Percentiles rank a stretch among this genome's conserved stretches.
These are phyloP conservation scores for Prolemur simus DNA, from an alignment of 2,113 vertebrate genomes.

Conservation along the genomic window DNA sequence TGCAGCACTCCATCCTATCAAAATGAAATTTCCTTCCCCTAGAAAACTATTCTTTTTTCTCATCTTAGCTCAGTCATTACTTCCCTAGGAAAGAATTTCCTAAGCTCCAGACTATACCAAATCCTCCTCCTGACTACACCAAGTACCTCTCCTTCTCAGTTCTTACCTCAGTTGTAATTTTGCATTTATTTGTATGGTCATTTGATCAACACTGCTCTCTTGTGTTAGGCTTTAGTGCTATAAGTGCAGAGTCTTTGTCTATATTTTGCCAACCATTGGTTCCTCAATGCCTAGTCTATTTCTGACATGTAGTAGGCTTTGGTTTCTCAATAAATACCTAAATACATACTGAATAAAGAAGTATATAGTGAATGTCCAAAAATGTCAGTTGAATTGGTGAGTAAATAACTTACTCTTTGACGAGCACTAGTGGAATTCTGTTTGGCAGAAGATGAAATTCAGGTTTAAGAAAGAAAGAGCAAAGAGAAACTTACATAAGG, in stretches of 20 bases:
- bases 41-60: neutral
- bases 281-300: neutral
- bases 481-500: neutral
- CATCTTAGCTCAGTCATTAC: neutral
- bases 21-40: neutral
- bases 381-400: neutral
- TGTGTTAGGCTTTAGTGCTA: too few relatives aligned
- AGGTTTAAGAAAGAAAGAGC: neutral
- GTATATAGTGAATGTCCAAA: neutral
- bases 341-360: neutral
- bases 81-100: neutral
- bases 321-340: neutral
- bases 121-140: neutral
- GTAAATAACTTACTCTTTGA: neutral
- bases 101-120: neutral
- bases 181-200: neutral
- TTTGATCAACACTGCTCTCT: neutral
- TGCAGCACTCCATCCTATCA: neutral
- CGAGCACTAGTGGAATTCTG: neutral
- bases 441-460: neutral
- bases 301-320: neutral
- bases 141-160: neutral
- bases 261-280: fast-evolving
- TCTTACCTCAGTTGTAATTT: neutral
- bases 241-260: neutral